Evolutionary conservation across 2,113 vertebrate species (phyloP), one percentile per base, ranked within the genome.

Genomic region (Numenius arquata): DNA sequence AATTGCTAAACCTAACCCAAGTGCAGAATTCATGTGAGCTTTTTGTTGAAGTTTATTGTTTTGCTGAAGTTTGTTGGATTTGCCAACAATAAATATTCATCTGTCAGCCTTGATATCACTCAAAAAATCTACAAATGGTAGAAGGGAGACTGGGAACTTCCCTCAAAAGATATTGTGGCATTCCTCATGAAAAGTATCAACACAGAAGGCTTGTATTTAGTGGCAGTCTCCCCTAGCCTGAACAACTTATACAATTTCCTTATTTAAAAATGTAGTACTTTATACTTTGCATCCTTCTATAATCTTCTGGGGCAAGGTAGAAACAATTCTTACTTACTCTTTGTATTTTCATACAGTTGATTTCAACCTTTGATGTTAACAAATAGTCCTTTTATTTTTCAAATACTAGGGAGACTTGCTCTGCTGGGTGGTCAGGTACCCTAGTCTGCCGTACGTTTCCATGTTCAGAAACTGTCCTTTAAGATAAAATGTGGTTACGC

Each of bases 1-100:
- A 95, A 95, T 96, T 91, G 47, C 89, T 91, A 84, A 92, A 53
- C 71, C 66, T 89, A 89, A 85, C 38, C 26, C 8, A 95, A 82
- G 43, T 79, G n/a, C 9, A 11, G 81, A 76, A 95, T 87, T 89
- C 38, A 47, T 89, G 47, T 52, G 41, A 88, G 50, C 22, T 94
- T 89, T 85, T 94, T 88, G 40, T 77, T 88, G 48, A 89, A 78
- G 34, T 81, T 76, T 93, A 21, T 85, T 89, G 27, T 89, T 94
- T 89, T 95, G 14, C 45, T 93, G 53, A 95, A 93, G 36, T 92
- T 84, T 50, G 27, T 85, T 88, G 59, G 58, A 45, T 92, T 79
- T 89, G 22, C 34, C 43, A 70, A 47, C 45, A 66, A 7, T 62
- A 76, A 85, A 53, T 78, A 81, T 65, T 79, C 18, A 61, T 68